Evolutionary conservation across 2,113 vertebrate genomes (phyloP).

Genomic region (Anarhynchus alexandrinus): DNA sequence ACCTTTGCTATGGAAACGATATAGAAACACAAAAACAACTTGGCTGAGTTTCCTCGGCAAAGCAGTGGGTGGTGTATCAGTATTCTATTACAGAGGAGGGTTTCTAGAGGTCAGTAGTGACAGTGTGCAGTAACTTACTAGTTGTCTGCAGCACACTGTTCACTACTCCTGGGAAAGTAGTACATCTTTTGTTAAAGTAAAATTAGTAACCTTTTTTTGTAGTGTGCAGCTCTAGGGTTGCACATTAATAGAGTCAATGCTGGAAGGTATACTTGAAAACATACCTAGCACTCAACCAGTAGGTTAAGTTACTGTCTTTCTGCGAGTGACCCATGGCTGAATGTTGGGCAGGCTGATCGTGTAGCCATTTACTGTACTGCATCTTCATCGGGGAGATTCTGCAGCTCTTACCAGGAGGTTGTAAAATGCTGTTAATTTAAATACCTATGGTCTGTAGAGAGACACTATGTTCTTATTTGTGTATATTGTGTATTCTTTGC

Average conservation of each 20-base stretch:
- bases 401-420: constrained; percentile 53
- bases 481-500: neutral
- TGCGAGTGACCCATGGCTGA: constrained; percentile 54
- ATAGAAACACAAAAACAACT: constrained; percentile 92
- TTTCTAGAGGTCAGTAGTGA: constrained; percentile 63
- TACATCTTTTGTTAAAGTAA: neutral
- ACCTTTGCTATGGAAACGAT: constrained; percentile 90
- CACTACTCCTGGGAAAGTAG: neutral
- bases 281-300: neutral
- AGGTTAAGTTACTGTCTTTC: constrained; percentile 58
- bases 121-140: constrained; percentile 32
- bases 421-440: constrained; percentile 43
- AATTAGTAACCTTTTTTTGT: neutral
- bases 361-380: constrained; percentile 72
- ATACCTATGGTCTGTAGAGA: neutral
- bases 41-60: constrained; percentile 70
- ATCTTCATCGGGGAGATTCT: constrained; percentile 37
- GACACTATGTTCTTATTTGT: constrained; percentile 53
- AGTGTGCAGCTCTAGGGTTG: neutral
- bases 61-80: constrained; percentile 78
- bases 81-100: constrained; percentile 75
- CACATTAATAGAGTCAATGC: constrained; percentile 66
- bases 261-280: constrained; percentile 74
- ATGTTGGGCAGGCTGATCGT: constrained; percentile 63
- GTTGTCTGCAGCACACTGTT: neutral